Percentiles rank a stretch among this genome's conserved stretches.
These are phyloP conservation scores for Clarias pachynema DNA, from an alignment of 2,797 vertebrate species.

Conservation along the genomic window DNA sequence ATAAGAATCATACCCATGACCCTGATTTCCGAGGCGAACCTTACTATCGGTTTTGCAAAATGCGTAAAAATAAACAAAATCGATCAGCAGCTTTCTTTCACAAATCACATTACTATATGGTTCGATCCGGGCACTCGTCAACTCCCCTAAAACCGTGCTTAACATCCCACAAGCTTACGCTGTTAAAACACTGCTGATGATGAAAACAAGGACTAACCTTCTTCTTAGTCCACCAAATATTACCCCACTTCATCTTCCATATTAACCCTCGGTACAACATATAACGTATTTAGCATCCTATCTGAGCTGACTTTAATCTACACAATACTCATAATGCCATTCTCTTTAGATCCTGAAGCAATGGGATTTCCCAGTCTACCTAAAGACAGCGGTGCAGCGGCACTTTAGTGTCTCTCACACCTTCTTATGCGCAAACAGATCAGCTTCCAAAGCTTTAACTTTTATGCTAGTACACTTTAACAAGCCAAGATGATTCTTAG, in stretches of 20 bases:
- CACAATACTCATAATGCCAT: neutral
- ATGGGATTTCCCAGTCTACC: neutral
- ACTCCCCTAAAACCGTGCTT: neutral
- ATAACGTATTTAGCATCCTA: too few relatives aligned
- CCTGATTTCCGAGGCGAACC: constrained; percentile 36
- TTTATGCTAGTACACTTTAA: neutral
- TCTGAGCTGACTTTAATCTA: neutral
- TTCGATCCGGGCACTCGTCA: neutral
- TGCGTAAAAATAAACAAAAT: neutral
- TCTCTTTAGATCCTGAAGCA: neutral
- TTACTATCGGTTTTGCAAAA: constrained; percentile 33
- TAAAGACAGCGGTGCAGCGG: neutral
- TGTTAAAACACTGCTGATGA: neutral
- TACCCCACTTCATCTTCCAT: constrained; percentile 25
- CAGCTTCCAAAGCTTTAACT: neutral
- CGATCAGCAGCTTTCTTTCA: neutral
- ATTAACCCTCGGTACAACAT: neutral
- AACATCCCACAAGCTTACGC: neutral
- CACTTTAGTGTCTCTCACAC: neutral
- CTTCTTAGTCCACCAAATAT: neutral
- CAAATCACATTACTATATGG: neutral
- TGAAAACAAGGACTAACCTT: neutral
- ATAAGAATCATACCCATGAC: constrained; percentile 12
- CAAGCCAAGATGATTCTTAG: neutral
- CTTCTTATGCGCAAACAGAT: neutral